Evolutionary conservation across 2,797 vertebrate species (phyloP).

Genomic region (Sebastes hubbsi): DNA sequence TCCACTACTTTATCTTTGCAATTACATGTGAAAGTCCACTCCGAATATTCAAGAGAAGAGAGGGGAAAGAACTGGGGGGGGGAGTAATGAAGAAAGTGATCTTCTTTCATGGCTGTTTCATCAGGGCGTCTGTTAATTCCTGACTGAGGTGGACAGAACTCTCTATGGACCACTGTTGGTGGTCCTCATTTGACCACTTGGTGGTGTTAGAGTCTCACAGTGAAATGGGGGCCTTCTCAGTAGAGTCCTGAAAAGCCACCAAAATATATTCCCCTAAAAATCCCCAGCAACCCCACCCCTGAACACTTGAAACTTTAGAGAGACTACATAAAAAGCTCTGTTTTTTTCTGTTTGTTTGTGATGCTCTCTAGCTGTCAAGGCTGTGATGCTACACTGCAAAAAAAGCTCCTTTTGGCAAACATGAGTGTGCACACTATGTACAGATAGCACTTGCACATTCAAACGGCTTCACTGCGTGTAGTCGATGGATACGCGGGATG

Average conservation of each 20-base stretch:
- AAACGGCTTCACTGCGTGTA: constrained; percentile 47
- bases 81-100: constrained; percentile 8
- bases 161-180: constrained; percentile 33
- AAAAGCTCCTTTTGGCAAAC: constrained; percentile 69
- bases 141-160: constrained; percentile 51
- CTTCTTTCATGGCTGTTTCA: constrained; percentile 68
- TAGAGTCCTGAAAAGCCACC: constrained; percentile 68
- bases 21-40: constrained; percentile 19
- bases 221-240: constrained; percentile 71
- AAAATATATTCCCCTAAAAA: constrained; percentile 56
- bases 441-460: constrained; percentile 67
- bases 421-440: constrained; percentile 62
- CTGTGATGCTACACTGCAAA: constrained; percentile 64
- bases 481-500: background rate
- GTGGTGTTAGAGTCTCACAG: constrained; percentile 82
- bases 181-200: constrained; percentile 73
- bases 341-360: constrained; percentile 25
- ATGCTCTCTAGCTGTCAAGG: constrained; percentile 58
- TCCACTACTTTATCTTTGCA: constrained; percentile 3
- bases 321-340: constrained; percentile 58
- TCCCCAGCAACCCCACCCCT: constrained; percentile 43
- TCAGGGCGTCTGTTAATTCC: constrained; percentile 46
- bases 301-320: constrained; percentile 61
- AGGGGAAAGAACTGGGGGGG: background rate
- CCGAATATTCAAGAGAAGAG: constrained; percentile 5